phyloP scores from a whole-genome alignment of 2,888 invertebrate genomes.

The Scaptomyza parva region DNA sequence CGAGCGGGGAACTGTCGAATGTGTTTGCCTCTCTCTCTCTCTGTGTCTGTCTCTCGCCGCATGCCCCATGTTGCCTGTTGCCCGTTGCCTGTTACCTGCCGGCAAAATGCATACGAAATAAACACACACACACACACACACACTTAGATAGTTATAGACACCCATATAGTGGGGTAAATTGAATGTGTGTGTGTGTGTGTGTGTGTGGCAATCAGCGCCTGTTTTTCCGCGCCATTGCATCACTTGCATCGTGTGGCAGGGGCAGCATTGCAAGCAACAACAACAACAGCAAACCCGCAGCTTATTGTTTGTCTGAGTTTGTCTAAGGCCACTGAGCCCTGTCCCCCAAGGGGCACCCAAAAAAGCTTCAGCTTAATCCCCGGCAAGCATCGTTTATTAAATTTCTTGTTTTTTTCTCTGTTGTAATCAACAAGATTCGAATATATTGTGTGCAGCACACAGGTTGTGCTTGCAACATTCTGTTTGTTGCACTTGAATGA shows the following conservation, averaged over 20 bases:
- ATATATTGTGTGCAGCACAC: slow-evolving; percentile 2
- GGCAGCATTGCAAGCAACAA: slow-evolving; percentile 35
- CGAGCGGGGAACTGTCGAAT: slow-evolving; percentile 19
- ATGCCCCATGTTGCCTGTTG: slow-evolving; percentile 2
- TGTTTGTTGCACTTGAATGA: slow-evolving; percentile 49
- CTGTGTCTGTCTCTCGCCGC: slow-evolving; percentile 1
- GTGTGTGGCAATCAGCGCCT: slow-evolving; percentile 57
- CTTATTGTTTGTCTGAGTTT: not conserved
- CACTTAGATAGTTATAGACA: slow-evolving; percentile 3
- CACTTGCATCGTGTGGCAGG: slow-evolving; percentile 45
- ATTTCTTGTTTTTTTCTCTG: not conserved
- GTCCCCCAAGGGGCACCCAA: slow-evolving; percentile 40
- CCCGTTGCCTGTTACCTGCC: slow-evolving; percentile 15
- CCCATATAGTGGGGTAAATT: not conserved
- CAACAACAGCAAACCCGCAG: slow-evolving; percentile 14
- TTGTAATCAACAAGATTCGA: slow-evolving; percentile 20
- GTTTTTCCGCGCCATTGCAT: slow-evolving; percentile 64
- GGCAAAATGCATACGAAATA: slow-evolving; percentile 49
- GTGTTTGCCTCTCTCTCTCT: not conserved
- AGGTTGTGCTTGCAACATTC: slow-evolving; percentile 48
- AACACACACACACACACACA: slow-evolving; percentile 13
- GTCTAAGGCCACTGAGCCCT: slow-evolving; percentile 49
- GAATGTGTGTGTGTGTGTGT: slow-evolving; percentile 48
- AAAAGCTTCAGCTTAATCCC: slow-evolving; percentile 22
- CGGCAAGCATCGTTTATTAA: slow-evolving; percentile 16